Base-by-base conservation (phyloP, 1,140 invertebrate species). In the Drosophila bifasciata region DNA sequence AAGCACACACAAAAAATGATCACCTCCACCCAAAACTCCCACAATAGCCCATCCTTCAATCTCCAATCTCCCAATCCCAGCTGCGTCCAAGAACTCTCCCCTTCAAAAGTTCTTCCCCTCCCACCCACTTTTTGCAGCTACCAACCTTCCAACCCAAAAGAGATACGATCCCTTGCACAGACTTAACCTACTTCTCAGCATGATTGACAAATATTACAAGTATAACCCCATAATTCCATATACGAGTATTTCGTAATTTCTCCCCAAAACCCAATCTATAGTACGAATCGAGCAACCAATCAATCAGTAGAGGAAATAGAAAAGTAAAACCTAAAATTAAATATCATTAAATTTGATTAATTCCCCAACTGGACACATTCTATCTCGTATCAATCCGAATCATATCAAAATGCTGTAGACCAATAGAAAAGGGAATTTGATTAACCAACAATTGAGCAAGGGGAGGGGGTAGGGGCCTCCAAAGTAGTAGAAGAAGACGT, bases 281-380 rank as follows among this genome's bases (percentile, higher is more conserved):
- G n/a, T n/a, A 2, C n/a, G 4, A 36, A 36, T 5, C 32, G 1
- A 36, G 8, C 11, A 36, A 36, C 3, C 32, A 13, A 36, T 16
- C 49, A 9, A 68, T 68, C 41, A 40, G 16, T 6, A 36, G 46
- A 46, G 19, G 39, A 32, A 49, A 36, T 2, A n/a, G 52, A 49
- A 72, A 48, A 57, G 21, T 32, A 64, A 78, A 74, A 57, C 58
- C 50, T 39, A 73, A 66, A 84, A 86, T 80, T 81, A 85, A 85
- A 85, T 85, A 85, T 86, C 77, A 81, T 88, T 86, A 86, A 77
- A 81, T 86, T 86, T 86, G 77, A 86, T 86, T 86, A 88, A 86
- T 81, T 78, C 49, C 50, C 49, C 43, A 75, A 58, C 67, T 69
- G 78, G 81, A 86, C 81, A 86, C 63, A 68, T 55, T 68, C 44